Evolutionary conservation across 2,113 vertebrate species (phyloP).

Genomic region (Chaetodon auriga): DNA sequence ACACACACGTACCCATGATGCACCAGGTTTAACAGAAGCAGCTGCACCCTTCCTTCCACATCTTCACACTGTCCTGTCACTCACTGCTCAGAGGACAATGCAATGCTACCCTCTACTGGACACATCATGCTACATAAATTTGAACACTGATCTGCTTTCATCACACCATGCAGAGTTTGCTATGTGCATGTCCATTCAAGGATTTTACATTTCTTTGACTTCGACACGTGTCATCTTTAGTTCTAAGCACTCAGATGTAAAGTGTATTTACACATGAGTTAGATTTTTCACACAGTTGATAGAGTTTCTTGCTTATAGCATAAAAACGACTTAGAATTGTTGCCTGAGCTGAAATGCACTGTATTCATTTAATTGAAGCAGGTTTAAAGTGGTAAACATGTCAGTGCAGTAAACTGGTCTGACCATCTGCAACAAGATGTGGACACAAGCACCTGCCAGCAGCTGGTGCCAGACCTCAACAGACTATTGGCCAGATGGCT

Average conservation of each 20-base stretch:
- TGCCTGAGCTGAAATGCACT: neutral
- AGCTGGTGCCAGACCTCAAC: conserved; percentile 18
- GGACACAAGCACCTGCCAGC: conserved; percentile 12
- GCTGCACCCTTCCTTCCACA: neutral
- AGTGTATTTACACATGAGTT: neutral
- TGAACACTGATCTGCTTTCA: neutral
- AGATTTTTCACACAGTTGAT: neutral
- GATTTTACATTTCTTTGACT: too few species aligned
- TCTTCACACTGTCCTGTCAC: neutral
- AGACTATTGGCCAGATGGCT: conserved; percentile 32
- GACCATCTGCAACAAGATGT: neutral
- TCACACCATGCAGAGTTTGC: neutral
- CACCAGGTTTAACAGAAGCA: neutral
- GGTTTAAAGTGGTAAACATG: neutral
- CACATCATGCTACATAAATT: neutral
- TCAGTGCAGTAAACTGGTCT: neutral
- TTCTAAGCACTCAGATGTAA: neutral
- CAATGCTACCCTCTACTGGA: conserved; percentile 34
- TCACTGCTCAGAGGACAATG: too few species aligned
- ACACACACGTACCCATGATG: neutral
- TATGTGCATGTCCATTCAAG: neutral
- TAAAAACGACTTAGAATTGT: neutral
- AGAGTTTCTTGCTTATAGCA: neutral
- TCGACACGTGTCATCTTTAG: neutral
- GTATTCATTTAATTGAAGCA: neutral